phyloP scores from a whole-genome alignment of 1,140 invertebrate species.

The Globodera rostochiensis region DNA sequence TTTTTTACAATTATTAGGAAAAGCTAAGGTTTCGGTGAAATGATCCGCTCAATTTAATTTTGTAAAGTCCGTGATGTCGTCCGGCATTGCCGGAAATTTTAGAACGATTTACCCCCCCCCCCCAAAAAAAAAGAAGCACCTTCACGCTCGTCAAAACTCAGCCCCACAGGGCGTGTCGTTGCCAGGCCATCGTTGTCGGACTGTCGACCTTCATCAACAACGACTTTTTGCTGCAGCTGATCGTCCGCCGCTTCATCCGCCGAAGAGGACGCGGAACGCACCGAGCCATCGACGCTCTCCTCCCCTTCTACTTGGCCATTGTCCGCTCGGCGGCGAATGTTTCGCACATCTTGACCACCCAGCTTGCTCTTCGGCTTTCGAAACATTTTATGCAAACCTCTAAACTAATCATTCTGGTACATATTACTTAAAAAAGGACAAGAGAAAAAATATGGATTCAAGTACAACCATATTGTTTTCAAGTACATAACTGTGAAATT shows the following conservation, averaged over 20 bases:
- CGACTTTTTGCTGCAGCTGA: background rate
- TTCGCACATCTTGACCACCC: background rate
- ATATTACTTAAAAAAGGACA: no score
- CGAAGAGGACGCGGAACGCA: background rate
- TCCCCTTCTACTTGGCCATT: background rate
- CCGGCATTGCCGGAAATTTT: background rate
- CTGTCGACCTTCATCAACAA: background rate
- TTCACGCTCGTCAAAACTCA: conserved; percentile 34
- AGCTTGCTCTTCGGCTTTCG: conserved; percentile 27
- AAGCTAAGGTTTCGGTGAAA: background rate
- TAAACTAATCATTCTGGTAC: no score
- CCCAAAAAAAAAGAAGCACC: background rate
- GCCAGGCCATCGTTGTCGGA: background rate
- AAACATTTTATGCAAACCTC: conserved; percentile 7
- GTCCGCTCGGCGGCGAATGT: conserved; percentile 22
- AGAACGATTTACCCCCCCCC: background rate
- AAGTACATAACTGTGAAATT: no score
- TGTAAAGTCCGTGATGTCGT: no score
- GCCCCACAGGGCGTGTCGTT: background rate
- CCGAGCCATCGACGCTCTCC: background rate
- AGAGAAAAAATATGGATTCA: no score
- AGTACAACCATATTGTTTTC: no score
- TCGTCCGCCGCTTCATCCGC: background rate
- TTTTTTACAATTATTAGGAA: conserved; percentile 2
- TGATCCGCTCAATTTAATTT: background rate